Conservation (phyloP, 2,113 vertebrate genomes). For the Lota lota region DNA sequence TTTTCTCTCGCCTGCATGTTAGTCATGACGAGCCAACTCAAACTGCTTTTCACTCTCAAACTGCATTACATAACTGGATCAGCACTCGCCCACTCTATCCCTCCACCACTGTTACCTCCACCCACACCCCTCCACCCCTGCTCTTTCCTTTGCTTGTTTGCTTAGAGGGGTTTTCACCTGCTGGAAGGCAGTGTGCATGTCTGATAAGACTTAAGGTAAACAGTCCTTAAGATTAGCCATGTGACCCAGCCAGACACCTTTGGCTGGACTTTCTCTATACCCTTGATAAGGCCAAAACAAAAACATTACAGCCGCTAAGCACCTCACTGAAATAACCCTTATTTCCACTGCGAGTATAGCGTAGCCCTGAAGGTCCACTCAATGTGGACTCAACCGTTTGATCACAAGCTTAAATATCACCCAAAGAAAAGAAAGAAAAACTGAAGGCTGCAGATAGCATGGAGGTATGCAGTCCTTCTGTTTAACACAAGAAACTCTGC, state of each 20-base stretch:
- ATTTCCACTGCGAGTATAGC: neutral
- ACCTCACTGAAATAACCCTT: neutral
- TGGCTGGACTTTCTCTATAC: slow-evolving; percentile 6
- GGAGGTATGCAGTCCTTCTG: too few species aligned
- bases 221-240: slow-evolving; percentile 28
- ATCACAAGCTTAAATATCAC: neutral
- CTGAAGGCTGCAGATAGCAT: neutral
- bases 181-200: slow-evolving; percentile 18
- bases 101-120: slow-evolving; percentile 40
- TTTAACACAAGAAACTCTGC: too few species aligned
- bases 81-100: slow-evolving; percentile 38
- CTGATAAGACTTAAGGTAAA: slow-evolving; percentile 36
- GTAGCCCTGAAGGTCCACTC: too few species aligned
- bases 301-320: neutral
- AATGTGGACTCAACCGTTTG: too few species aligned
- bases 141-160: slow-evolving; percentile 4
- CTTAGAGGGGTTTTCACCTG: slow-evolving; percentile 38
- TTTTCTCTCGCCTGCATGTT: neutral
- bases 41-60: slow-evolving; percentile 58
- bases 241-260: slow-evolving; percentile 20
- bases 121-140: neutral
- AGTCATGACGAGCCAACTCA: slow-evolving; percentile 56
- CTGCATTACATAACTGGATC: slow-evolving; percentile 68
- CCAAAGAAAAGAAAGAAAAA: neutral
- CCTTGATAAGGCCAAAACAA: neutral